Conservation (phyloP, 2,888 invertebrate genomes). For the Eupithecia tripunctaria region DNA sequence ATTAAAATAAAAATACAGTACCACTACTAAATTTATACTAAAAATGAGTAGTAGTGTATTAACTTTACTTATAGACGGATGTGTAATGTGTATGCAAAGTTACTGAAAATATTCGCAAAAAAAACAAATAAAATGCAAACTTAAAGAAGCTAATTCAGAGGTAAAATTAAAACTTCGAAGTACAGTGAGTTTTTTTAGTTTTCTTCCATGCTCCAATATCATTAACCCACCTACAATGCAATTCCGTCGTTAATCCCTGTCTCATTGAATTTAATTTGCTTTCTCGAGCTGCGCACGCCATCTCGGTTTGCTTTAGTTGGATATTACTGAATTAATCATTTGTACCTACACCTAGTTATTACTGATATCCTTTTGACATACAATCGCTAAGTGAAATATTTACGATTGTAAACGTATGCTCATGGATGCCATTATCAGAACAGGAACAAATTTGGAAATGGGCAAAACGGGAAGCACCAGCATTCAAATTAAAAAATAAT, state of each 20-base stretch:
- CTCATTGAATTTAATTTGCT: background rate
- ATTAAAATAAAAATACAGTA: too few species aligned
- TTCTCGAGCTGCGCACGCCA: slow-evolving; percentile 8
- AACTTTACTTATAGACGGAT: too few species aligned
- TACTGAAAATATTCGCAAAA: too few species aligned
- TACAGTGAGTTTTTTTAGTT: background rate
- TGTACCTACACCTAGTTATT: background rate
- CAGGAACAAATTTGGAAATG: too few species aligned
- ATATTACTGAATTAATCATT: background rate
- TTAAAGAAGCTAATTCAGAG: background rate
- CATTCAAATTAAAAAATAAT: too few species aligned
- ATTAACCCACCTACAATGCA: background rate
- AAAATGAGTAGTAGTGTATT: too few species aligned
- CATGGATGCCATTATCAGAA: too few species aligned
- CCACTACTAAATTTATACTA: too few species aligned
- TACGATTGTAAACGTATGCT: too few species aligned
- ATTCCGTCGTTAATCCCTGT: slow-evolving; percentile 3
- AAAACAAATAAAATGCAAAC: too few species aligned
- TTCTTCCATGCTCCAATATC: background rate
- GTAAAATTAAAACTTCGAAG: background rate
- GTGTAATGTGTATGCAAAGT: too few species aligned
- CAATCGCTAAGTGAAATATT: background rate
- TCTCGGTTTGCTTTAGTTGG: background rate
- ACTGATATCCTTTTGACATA: background rate
- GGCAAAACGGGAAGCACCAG: too few species aligned